phyloP scores from a whole-genome alignment of 2,113 vertebrate genomes.

The Cervus canadensis region DNA sequence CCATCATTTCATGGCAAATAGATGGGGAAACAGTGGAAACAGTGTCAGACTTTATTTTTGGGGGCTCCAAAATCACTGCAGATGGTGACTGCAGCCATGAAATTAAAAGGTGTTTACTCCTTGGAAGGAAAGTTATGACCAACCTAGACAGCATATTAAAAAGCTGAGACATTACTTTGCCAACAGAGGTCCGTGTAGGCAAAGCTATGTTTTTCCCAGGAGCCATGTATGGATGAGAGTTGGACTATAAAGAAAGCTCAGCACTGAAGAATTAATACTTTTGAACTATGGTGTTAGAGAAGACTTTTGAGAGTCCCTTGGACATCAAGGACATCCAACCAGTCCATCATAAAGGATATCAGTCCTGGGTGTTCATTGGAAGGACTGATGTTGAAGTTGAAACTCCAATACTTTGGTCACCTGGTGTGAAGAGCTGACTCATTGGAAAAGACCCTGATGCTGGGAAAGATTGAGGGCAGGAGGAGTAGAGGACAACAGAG shows the following conservation, averaged over 20 bases:
- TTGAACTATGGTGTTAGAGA: background rate
- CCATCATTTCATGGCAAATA: background rate
- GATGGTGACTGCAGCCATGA: background rate
- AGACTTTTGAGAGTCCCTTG: background rate
- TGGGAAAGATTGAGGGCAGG: background rate
- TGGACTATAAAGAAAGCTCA: background rate
- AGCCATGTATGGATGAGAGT: background rate
- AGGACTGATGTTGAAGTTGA: background rate
- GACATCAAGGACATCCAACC: background rate
- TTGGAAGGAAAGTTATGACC: background rate
- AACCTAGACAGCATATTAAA: background rate
- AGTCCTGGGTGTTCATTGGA: background rate
- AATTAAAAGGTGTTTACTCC: background rate
- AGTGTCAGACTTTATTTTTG: background rate
- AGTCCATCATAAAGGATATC: background rate
- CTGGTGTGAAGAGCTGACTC: background rate
- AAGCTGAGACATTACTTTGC: background rate
- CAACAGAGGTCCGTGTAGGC: background rate
- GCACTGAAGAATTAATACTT: background rate
- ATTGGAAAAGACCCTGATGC: background rate
- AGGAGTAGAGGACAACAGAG: background rate
- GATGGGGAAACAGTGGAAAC: background rate
- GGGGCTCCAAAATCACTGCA: background rate
- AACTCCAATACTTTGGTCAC: background rate
- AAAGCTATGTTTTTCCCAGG: background rate